Evolutionary conservation across 2,888 invertebrate genomes (phyloP).

Genomic region (Hipparchia sbordonii): DNA sequence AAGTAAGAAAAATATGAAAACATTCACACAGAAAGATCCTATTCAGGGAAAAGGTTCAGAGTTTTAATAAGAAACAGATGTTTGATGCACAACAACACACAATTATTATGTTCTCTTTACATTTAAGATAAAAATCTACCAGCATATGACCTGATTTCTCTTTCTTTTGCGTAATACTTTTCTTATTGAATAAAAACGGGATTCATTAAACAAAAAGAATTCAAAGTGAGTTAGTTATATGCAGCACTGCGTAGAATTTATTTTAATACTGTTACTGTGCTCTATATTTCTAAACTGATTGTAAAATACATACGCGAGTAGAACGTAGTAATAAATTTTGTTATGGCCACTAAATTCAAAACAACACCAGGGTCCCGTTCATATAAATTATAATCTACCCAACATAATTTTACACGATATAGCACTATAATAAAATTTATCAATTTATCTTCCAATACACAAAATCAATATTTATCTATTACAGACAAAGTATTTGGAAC

Average conservation of each 20-base stretch:
- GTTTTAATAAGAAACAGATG: conserved; percentile 56
- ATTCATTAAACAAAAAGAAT: conserved; percentile 21
- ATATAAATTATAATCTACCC: conserved; percentile 25
- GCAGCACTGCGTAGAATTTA: conserved; percentile 16
- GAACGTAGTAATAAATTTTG: conserved; percentile 36
- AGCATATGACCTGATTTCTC: conserved; percentile 25
- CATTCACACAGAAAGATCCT: conserved; percentile 48
- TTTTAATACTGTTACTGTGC: conserved; percentile 9
- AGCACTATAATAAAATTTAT: neutral
- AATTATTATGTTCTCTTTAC: conserved; percentile 36
- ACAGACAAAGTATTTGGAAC: neutral
- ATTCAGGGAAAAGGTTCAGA: conserved; percentile 57
- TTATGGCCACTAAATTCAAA: conserved; percentile 30
- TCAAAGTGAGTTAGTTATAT: conserved; percentile 21
- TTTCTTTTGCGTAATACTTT: conserved; percentile 28
- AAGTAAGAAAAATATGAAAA: conserved; percentile 63
- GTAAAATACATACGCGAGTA: conserved; percentile 16
- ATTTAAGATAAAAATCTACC: conserved; percentile 35
- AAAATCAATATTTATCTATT: conserved; percentile 9
- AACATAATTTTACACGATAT: conserved; percentile 12
- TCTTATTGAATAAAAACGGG: conserved; percentile 25
- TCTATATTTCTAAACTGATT: conserved; percentile 23
- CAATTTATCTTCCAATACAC: conserved; percentile 9
- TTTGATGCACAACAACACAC: conserved; percentile 47
- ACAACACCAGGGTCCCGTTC: conserved; percentile 14